Evolutionary conservation across 2,888 invertebrate genomes (phyloP), one percentile per base, ranked within the genome.

Genomic region (Cremastobaeus sp.): DNA sequence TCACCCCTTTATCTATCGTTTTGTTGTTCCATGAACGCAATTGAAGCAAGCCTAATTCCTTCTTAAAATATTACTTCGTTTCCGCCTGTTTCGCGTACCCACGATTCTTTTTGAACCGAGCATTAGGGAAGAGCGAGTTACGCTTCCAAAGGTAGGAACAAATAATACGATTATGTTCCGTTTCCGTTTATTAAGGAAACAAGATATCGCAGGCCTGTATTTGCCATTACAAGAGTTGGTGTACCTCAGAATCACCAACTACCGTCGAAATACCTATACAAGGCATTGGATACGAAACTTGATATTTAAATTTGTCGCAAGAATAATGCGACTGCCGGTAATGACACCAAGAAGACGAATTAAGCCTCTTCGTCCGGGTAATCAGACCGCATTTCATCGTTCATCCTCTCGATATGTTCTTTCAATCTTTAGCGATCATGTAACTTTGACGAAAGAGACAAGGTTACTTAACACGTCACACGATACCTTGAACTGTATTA

Each of bases 161-260:
- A 87, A 88, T 88, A 88, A 88, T 87, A 86, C 87, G 88, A 88
- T 88, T 88, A 88, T 84, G 82, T 84, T 86, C 81, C 84, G 84
- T 86, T 88, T 88, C 88, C 88, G 87, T 88, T 87, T 86, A 87
- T 87, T 86, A 87, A 86, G 82, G 88, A 87, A 88, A 88, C 84
- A 87, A 85, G 87, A 88, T 87, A 88, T 85, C 80, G 81, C 71
- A 55, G 72, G 21, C 59, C 54, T 60, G 77, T 74, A 70, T 68
- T 79, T 70, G 76, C 77, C 77, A 77, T 80, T 80, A 76, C 78
- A 72, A 68, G 74, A 75, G 72, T 71, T 79, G 77, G 77, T 78
- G 77, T 72, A 68, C 69, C 70, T 32, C 60, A 71, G 72, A 76
- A 75, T 47, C 64, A 64, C 64, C 52, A 78, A 76, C 75, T 79